Base-by-base conservation (phyloP, 2,888 invertebrate genomes). In the Epsilonema sp. region DNA sequence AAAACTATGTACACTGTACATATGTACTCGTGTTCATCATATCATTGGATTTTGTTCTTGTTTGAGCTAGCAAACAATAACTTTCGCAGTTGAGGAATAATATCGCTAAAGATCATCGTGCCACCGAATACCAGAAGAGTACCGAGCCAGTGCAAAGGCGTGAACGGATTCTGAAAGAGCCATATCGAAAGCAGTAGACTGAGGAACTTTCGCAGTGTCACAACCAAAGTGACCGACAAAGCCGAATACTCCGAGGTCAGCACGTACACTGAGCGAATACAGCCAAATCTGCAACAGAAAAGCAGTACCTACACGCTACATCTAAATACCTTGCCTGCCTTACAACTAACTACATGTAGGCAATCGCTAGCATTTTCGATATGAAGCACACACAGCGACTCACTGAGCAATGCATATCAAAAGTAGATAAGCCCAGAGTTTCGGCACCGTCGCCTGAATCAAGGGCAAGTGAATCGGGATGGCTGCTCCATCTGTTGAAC, bases 141-240 rank as follows among this genome's bases (percentile, higher is more conserved):
- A 3, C 92, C 92, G 37, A 82, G 59, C 85, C 90, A 89, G 65
- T 97, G 94, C 41, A 76, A 76, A 0, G 76, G 8, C 0, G 90
- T 92, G 63, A 97, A 97, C 0, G 85, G 80, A 72, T 94, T 97
- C 57, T 78, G 75, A 65, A 97, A 97, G 67, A 90, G 87, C 39
- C 84, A 58, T 55, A 97, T 89, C 0, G 92, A 94, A 63, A 97
- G 81, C n/a, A 97, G 67, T 36, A 97, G 71, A 0, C 90, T 90
- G 26, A 85, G 75, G 64, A 97, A 97, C 69, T 97, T 97, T 44
- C 97, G 74, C 46, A 94, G 68, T 0, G 97, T 97, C 26, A 97
- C 81, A 0, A 97, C 86, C 55, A 97, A 71, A 0, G 92, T 94
- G 1, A 97, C 90, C 0, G 87, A 86, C 40, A 97, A 68, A 0